Conservation (phyloP, 2,888 invertebrate species). For the Himalopsyche tibetana region DNA sequence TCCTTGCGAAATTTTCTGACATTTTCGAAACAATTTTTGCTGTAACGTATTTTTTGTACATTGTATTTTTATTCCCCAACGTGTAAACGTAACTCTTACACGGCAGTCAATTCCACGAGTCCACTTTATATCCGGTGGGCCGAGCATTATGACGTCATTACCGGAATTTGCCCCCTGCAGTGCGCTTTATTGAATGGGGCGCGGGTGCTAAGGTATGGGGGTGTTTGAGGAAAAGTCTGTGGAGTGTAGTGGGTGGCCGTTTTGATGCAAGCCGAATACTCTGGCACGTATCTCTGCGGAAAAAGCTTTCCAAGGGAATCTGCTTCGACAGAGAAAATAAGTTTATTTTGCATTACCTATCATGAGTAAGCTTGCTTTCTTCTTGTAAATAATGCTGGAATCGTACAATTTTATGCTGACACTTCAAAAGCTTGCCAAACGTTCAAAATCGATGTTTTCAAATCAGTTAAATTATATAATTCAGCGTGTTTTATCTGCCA, state of each 20-base stretch:
- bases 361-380: too few relatives aligned
- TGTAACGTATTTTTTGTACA: neutral
- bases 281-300: neutral
- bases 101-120: constrained; percentile 14
- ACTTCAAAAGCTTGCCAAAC: too few relatives aligned
- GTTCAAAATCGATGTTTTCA: too few relatives aligned
- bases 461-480: too few relatives aligned
- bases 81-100: constrained; percentile 9
- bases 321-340: neutral
- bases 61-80: neutral
- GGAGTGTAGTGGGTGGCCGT: neutral
- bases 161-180: constrained; percentile 24
- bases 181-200: constrained; percentile 20
- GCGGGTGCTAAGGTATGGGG: neutral
- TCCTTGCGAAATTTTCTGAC: too few relatives aligned
- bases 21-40: too few relatives aligned
- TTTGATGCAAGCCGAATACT: neutral
- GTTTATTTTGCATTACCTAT: too few relatives aligned
- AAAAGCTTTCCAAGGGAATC: neutral
- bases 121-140: constrained; percentile 39
- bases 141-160: constrained; percentile 45
- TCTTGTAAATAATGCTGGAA: too few relatives aligned
- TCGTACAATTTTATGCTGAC: too few relatives aligned
- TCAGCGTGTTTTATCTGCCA: too few relatives aligned
- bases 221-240: constrained; percentile 20